Evolutionary conservation across 64 coral and sea anemone genomes (phyloP).

Genomic region (Stichodactyla mertensii): DNA sequence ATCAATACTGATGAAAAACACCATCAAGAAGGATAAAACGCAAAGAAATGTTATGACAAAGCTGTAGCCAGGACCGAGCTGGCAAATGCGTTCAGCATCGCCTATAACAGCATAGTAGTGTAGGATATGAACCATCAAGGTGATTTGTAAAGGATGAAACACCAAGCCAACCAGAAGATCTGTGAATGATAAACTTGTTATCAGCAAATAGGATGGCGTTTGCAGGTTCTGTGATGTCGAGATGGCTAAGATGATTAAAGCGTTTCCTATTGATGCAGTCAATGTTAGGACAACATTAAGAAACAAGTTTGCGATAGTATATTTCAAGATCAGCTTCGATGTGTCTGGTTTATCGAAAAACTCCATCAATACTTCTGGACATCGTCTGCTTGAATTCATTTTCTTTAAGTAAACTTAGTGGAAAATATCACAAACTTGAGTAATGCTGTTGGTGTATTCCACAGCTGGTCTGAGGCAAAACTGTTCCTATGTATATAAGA

Average conservation of each 20-base stretch:
- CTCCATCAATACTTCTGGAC: too few relatives aligned
- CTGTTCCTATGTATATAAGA: too few relatives aligned
- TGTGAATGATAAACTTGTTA: slow-evolving; percentile 4
- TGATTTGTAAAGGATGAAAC: background rate
- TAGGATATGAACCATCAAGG: background rate
- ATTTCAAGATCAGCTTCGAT: too few relatives aligned
- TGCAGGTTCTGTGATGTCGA: background rate
- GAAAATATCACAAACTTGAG: too few relatives aligned
- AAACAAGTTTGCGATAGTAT: background rate
- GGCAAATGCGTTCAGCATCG: background rate
- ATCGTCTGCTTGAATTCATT: too few relatives aligned
- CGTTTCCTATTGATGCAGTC: background rate
- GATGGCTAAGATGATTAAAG: background rate
- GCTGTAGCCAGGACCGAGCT: background rate
- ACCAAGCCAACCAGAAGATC: slow-evolving; percentile 1
- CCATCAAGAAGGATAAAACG: background rate
- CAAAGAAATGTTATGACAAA: background rate
- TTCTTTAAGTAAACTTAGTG: too few relatives aligned
- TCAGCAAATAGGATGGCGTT: slow-evolving; percentile 14
- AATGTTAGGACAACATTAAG: background rate
- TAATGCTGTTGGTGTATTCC: too few relatives aligned
- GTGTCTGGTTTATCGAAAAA: too few relatives aligned
- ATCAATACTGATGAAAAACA: background rate
- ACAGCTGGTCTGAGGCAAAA: too few relatives aligned
- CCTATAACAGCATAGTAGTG: background rate